Conservation (phyloP, 2,888 invertebrate genomes). For the Brassicogethes aeneus region DNA sequence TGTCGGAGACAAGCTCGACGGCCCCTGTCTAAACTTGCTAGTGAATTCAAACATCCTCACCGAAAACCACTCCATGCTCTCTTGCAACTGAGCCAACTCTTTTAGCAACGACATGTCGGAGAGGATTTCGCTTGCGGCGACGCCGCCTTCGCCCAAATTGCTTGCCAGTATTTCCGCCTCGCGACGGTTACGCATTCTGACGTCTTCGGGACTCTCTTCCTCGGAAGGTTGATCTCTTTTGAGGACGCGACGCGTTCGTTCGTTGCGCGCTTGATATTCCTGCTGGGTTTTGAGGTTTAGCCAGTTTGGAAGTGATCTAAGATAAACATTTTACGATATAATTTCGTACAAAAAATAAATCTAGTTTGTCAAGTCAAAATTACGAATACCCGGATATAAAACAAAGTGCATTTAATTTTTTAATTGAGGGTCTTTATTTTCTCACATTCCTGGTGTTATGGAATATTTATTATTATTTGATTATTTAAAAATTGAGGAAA, state of each 20-base stretch:
- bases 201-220: conserved; percentile 71
- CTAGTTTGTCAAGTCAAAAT: too few relatives aligned
- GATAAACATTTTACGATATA: too few relatives aligned
- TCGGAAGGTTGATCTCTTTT: conserved; percentile 48
- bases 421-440: too few relatives aligned
- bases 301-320: conserved; percentile 72
- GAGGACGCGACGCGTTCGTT: conserved; percentile 30
- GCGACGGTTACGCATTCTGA: conserved; percentile 68
- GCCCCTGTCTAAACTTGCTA: conserved; percentile 47
- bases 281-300: conserved; percentile 51
- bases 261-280: conserved; percentile 37
- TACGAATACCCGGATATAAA: too few relatives aligned
- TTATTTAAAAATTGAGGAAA: too few relatives aligned
- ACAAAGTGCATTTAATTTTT: too few relatives aligned
- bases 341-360: too few relatives aligned
- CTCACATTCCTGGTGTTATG: too few relatives aligned
- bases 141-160: conserved; percentile 77
- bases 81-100: conserved; percentile 82
- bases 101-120: conserved; percentile 74
- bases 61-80: conserved; percentile 85
- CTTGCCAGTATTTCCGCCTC: conserved; percentile 91
- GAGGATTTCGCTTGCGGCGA: conserved; percentile 76
- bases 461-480: too few relatives aligned
- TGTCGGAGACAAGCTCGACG: conserved; percentile 34
- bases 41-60: conserved; percentile 54